Percentiles rank a stretch among this genome's conserved stretches.
phyloP scores from a whole-genome alignment of 1,140 invertebrate genomes.

The Luehdorfia chinensis region DNA sequence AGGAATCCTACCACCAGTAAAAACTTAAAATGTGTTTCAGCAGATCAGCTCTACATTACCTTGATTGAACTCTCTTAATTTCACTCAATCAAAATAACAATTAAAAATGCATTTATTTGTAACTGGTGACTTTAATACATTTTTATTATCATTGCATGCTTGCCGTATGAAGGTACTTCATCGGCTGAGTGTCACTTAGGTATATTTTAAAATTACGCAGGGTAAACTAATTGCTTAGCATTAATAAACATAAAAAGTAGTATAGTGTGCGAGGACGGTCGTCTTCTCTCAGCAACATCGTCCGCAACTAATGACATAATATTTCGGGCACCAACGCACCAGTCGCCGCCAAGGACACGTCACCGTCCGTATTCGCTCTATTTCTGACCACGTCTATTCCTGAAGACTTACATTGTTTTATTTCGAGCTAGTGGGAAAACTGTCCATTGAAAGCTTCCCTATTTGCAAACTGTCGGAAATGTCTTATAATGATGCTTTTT shows the following conservation, averaged over 20 bases:
- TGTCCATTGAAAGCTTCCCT: slow-evolving; percentile 47
- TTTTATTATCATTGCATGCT: too few species aligned
- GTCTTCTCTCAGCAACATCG: slow-evolving; percentile 23
- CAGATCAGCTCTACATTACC: too few species aligned
- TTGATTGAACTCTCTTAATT: too few species aligned
- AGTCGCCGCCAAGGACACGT: slow-evolving; percentile 58
- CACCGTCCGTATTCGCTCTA: slow-evolving; percentile 50
- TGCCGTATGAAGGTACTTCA: too few species aligned
- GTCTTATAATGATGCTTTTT: too few species aligned
- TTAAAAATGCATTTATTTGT: too few species aligned
- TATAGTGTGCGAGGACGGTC: slow-evolving; percentile 8
- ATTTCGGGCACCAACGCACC: slow-evolving; percentile 40
- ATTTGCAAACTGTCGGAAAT: background rate
- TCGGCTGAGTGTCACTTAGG: slow-evolving; percentile 10
- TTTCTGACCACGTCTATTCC: slow-evolving; percentile 59
- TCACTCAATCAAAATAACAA: too few species aligned
- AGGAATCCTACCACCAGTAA: too few species aligned
- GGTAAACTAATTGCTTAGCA: slow-evolving; percentile 3
- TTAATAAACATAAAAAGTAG: background rate
- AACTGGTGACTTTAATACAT: too few species aligned
- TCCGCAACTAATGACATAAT: slow-evolving; percentile 53
- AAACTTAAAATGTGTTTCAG: too few species aligned
- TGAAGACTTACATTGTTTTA: slow-evolving; percentile 71
- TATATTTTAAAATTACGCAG: slow-evolving; percentile 7
- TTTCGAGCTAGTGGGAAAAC: slow-evolving; percentile 45